Evolutionary conservation across 2,797 vertebrate species (phyloP), one percentile per base, ranked within the genome.

Genomic region (Enteromius paludinosus): DNA sequence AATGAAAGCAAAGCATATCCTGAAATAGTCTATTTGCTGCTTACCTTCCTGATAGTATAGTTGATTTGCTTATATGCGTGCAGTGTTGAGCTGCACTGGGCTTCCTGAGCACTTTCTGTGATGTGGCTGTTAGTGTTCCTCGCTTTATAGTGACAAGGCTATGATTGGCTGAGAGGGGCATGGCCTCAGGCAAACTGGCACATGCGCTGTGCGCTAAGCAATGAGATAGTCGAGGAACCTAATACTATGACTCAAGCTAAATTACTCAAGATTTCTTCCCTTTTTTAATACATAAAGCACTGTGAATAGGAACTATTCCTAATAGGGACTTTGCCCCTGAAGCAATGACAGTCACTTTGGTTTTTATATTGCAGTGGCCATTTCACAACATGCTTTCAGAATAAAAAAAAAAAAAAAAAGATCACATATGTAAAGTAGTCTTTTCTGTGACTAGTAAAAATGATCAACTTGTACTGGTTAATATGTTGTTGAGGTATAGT

Each of bases 31-130:
- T 17, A 38, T 12, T 41, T 23, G 15, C 7, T 80, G 25, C 33
- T 82, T 83, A 87, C 86, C 86, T 82, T 72, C 33, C 33, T 77
- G 30, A 28, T 33, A 65, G 52, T 56, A 35, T 15, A 38, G 65
- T 66, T 25, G 33, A 54, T 79, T 25, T 79, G 47, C 43, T 35
- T 33, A 11, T 62, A 49, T 72, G 28, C 45, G 38, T 74, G 43
- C 49, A 45, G 33, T 65, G 47, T 23, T 6, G 17, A 56, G 61
- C 59, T 64, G 33, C 52, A 47, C 52, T 41, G 20, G 20, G 49
- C 30, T 72, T 54, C 30, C 23, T 81, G 54, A 4, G 15, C 14
- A 76, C 49, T 28, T n/a, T 6, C 23, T 81, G 69, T 49, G 52
- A 78, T 68, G 76, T 62, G 74, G 6, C 47, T 54, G 73, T 25